Evolutionary conservation across 2,888 invertebrate species (phyloP), one percentile per base, ranked within the genome.

Genomic region (Gastrophysa polygoni): DNA sequence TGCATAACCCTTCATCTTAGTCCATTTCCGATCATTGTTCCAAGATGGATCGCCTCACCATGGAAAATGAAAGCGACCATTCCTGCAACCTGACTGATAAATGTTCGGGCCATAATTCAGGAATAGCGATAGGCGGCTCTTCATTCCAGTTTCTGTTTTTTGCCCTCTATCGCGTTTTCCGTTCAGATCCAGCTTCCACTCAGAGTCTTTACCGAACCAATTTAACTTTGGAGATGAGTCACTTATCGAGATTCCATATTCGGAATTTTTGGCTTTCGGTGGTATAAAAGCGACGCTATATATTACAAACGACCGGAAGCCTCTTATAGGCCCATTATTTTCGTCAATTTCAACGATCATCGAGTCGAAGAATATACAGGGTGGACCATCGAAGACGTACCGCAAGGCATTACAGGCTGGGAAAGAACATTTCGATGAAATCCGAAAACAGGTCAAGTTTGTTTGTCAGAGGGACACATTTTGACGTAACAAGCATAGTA

Each of bases 71-170:
- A 38, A 38, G 6, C 38, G 38, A 14, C 38, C 38, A 38, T 38
- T 38, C 3, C 38, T 38, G 38, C 38, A 14, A 11, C 38, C 14
- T 14, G 2, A 8, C 38, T 38, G 38, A 38, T 38, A 73, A 73
- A 71, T 72, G 68, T 67, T 64, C 48, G 68, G 59, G 60, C 68
- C 65, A 72, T 72, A 70, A 70, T 71, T 71, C 71, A 69, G 60
- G 51, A 64, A 68, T 69, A 68, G 69, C 65, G 69, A 66, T 65
- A 56, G 66, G 61, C 63, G 66, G 67, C 69, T 64, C 69, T 64
- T 69, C 66, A 69, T 67, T 65, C 67, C 17, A 55, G 63, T 63
- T 68, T 58, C 68, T 59, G 60, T 61, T 66, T 67, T 65, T 60
- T 57, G 50, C 61, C n/a, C 55, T 32, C 52, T 44, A 62, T 68